Evolutionary conservation across 2,888 invertebrate species (phyloP).

Genomic region (Cosmia pyralina): DNA sequence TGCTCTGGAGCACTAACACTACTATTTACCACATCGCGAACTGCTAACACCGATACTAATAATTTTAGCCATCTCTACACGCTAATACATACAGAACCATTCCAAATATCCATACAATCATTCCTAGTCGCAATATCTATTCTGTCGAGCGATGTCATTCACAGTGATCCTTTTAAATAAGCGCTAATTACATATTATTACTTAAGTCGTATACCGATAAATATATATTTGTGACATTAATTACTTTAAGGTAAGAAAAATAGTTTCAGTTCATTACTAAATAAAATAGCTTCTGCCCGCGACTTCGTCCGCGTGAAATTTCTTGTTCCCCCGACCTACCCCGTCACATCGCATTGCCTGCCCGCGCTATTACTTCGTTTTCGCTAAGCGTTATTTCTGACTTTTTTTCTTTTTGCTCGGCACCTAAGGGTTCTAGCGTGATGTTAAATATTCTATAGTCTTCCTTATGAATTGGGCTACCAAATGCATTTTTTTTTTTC

Average conservation of each 20-base stretch:
- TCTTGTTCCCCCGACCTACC: too few relatives aligned
- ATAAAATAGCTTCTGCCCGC: too few relatives aligned
- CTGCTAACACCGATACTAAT: constrained; percentile 71
- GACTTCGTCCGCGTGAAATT: too few relatives aligned
- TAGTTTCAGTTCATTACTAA: constrained; percentile 1
- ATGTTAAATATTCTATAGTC: too few relatives aligned
- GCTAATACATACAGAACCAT: constrained; percentile 70
- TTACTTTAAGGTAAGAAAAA: constrained; percentile 35
- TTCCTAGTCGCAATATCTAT: constrained; percentile 52
- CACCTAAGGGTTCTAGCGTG: too few relatives aligned
- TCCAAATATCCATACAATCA: constrained; percentile 54
- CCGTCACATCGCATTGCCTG: too few relatives aligned
- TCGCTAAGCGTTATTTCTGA: too few relatives aligned
- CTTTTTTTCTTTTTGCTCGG: too few relatives aligned
- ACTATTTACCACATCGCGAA: constrained; percentile 72
- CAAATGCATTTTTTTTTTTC: too few relatives aligned
- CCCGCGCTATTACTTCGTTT: too few relatives aligned
- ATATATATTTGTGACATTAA: constrained; percentile 27
- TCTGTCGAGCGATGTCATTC: constrained; percentile 44
- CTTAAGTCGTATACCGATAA: constrained; percentile 25
- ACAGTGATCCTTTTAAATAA: constrained; percentile 16
- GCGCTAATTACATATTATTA: constrained; percentile 2
- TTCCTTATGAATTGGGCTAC: too few relatives aligned
- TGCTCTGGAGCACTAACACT: constrained; percentile 58
- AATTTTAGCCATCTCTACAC: constrained; percentile 66